phyloP scores from a whole-genome alignment of 1,140 invertebrate genomes.

The Sitobion miscanthi region DNA sequence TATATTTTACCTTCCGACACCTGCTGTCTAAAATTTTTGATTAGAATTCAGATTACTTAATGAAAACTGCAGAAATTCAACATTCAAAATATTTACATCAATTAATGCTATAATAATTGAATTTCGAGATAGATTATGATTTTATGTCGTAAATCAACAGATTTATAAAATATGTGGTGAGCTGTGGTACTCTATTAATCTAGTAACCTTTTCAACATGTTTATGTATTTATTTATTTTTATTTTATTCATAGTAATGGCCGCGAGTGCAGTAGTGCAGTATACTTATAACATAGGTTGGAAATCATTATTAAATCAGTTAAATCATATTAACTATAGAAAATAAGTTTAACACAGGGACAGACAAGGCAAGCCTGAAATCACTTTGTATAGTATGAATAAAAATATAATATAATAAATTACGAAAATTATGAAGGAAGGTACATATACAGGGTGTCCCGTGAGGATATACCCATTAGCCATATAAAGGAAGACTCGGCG shows the following conservation, averaged over 20 bases:
- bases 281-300: too few relatives aligned
- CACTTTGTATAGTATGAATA: background rate
- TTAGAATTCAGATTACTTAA: too few relatives aligned
- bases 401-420: background rate
- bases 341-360: background rate
- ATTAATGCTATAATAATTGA: background rate
- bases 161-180: too few relatives aligned
- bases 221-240: too few relatives aligned
- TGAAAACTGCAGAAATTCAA: background rate
- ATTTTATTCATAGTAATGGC: too few relatives aligned
- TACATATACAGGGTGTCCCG: too few relatives aligned
- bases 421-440: background rate
- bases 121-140: background rate
- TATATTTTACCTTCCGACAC: background rate
- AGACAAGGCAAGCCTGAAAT: background rate
- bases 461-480: too few relatives aligned
- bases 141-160: too few relatives aligned
- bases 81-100: background rate
- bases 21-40: background rate
- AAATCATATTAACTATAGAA: background rate
- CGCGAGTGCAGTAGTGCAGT: too few relatives aligned
- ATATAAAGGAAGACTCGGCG: too few relatives aligned
- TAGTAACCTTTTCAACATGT: background rate
- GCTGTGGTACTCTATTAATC: too few relatives aligned
- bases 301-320: background rate